Base-by-base conservation (phyloP, 2,113 vertebrate genomes). In the Phainopepla nitens region DNA sequence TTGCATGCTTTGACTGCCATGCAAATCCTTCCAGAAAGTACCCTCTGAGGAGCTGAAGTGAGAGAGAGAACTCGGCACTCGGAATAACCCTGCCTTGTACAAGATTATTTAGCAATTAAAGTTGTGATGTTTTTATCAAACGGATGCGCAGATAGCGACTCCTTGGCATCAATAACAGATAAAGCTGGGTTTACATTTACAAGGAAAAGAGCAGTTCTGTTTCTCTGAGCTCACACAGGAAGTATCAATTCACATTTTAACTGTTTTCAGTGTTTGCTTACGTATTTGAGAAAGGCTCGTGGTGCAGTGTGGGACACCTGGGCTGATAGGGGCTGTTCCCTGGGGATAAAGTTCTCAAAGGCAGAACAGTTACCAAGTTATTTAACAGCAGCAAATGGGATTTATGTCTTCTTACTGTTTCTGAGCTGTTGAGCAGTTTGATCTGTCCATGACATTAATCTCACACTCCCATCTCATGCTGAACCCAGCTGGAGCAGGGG, bases 1-100 rank as follows among this genome's bases (percentile, higher is more conserved):
- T 58, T 94, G 76, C 86, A 76, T 93, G 95, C 93, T 93, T 93
- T 88, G 93, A 96, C 92, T 95, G 90, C 95, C 90, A 71, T 92
- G 85, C 64, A 90, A 64, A 92, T 93, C 81, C 79, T 88, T 96
- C 76, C 85, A 90, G 95, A 93, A 86, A 88, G 85, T 93, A 54
- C 72, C 91, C 87, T 94, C 88, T 66, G 17, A 94, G 90, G 95
- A 96, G 79, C 68, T 93, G 90, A 90, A 94, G 93, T 49, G 93
- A 80, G 96, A 79, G 93, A 78, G 91, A 60, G 7, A 91, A 15
- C 79, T 71, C 94, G 17, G 85, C 82, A 71, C 82, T 88, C 2
- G 8, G 56, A 83, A 90, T 73, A 92, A 88, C 76, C 87, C 79
- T 88, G 85, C 79, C 84, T 96, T 65, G 88, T 27, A 56, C n/a